phyloP scores from a whole-genome alignment of 2,888 invertebrate species.

The Spatulosminthurus flaviceps region DNA sequence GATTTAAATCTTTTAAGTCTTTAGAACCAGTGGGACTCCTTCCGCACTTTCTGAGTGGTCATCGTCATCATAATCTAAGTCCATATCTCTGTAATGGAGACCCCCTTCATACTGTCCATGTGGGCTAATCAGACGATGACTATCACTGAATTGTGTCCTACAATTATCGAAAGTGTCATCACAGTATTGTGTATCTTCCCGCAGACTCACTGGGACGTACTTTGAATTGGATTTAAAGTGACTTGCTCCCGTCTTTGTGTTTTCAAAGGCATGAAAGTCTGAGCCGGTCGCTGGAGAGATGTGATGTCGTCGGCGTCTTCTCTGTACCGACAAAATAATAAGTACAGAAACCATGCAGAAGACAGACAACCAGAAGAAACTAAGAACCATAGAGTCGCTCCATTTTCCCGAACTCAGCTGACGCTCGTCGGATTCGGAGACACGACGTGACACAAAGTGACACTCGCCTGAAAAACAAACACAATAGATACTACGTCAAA shows the following conservation, averaged over 20 bases:
- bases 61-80: constrained; percentile 51
- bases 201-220: constrained; percentile 51
- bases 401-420: constrained; percentile 52
- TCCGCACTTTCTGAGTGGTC: constrained; percentile 56
- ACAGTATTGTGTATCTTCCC: constrained; percentile 41
- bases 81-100: constrained; percentile 48
- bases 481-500: background rate
- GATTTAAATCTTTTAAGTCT: constrained; percentile 55
- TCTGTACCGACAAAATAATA: constrained; percentile 50
- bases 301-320: constrained; percentile 24
- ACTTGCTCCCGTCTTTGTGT: constrained; percentile 32
- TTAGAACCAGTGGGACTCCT: constrained; percentile 61
- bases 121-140: constrained; percentile 6
- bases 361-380: constrained; percentile 60
- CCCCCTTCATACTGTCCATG: constrained; percentile 43
- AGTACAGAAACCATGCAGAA: constrained; percentile 56
- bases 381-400: constrained; percentile 56
- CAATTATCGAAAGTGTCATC: constrained; percentile 22
- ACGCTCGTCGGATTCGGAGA: constrained; percentile 59
- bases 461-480: constrained; percentile 55
- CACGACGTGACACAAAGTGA: constrained; percentile 59
- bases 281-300: background rate
- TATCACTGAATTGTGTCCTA: constrained; percentile 19
- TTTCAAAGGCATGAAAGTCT: constrained; percentile 34
- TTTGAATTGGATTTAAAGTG: constrained; percentile 14